Conservation (phyloP, 2,888 invertebrate species). For the Parnassius glacialis region DNA sequence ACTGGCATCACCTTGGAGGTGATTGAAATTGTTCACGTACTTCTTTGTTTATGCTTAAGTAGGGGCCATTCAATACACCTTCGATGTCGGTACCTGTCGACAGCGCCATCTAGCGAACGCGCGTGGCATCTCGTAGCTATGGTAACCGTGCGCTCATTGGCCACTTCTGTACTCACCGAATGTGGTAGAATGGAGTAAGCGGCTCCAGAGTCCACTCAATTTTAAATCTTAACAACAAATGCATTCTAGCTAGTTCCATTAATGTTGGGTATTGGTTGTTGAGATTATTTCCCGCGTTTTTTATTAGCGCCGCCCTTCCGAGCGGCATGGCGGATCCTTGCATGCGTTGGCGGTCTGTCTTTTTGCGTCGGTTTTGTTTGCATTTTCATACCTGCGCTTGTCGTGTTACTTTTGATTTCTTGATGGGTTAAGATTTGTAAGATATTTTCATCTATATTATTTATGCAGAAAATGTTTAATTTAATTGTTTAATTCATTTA, state of each 20-base stretch:
- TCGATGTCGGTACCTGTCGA: constrained; percentile 5
- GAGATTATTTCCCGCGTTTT: constrained; percentile 37
- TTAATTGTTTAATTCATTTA: no score
- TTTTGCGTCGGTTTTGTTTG: constrained; percentile 53
- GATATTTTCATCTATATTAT: no score
- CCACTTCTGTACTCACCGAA: constrained; percentile 52
- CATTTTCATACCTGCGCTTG: constrained; percentile 21
- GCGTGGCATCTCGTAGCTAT: constrained; percentile 57
- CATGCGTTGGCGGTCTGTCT: constrained; percentile 55
- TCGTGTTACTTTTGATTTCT: constrained; percentile 4
- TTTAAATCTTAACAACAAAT: constrained; percentile 45
- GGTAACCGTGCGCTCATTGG: constrained; percentile 74
- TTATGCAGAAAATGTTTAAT: no score
- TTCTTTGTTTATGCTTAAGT: constrained; percentile 12
- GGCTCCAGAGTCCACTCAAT: constrained; percentile 43
- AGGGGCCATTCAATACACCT: constrained; percentile 8
- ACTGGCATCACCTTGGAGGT: constrained; percentile 5
- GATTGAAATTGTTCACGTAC: constrained; percentile 1
- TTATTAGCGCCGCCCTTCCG: constrained; percentile 75
- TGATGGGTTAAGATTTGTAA: no score
- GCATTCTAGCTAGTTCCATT: constrained; percentile 49
- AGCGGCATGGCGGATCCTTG: constrained; percentile 69
- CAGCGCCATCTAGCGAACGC: constrained; percentile 64
- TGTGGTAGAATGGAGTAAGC: constrained; percentile 49
- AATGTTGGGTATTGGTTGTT: constrained; percentile 31